phyloP scores from a whole-genome alignment of 2,888 invertebrate species.

The Drosophila atripex region DNA sequence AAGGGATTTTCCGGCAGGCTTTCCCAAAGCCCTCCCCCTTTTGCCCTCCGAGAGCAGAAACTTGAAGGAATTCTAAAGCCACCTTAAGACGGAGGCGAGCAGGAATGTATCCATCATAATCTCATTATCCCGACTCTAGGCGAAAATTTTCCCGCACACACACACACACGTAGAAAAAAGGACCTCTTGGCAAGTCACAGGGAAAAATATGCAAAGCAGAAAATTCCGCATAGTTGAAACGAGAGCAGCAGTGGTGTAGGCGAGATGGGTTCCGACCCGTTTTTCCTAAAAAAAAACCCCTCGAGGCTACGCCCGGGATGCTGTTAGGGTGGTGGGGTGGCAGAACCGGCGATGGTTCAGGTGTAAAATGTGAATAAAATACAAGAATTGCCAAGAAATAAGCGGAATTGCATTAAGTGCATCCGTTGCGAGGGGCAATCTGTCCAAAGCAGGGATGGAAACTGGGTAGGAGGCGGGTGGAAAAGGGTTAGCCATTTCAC shows the following conservation, averaged over 20 bases:
- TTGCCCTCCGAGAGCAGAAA: neutral
- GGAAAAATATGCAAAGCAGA: slow-evolving; percentile 61
- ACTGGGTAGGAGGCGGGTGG: no score
- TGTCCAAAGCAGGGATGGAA: neutral
- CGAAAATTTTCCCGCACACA: slow-evolving; percentile 21
- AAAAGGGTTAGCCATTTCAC: slow-evolving; percentile 23
- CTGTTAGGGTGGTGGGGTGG: neutral
- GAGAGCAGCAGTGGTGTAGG: slow-evolving; percentile 11
- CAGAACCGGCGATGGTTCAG: slow-evolving; percentile 17
- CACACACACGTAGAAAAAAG: slow-evolving; percentile 1
- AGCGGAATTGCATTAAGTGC: slow-evolving; percentile 64
- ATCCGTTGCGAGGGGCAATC: slow-evolving; percentile 23
- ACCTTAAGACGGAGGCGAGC: slow-evolving; percentile 36
- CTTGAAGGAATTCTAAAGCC: slow-evolving; percentile 21
- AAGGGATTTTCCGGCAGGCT: slow-evolving; percentile 36
- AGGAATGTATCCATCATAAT: slow-evolving; percentile 45
- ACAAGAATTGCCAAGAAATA: slow-evolving; percentile 41
- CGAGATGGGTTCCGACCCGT: slow-evolving; percentile 16
- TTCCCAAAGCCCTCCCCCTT: slow-evolving; percentile 19
- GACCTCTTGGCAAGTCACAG: slow-evolving; percentile 12
- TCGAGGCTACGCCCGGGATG: slow-evolving; percentile 5
- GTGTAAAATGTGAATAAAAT: slow-evolving; percentile 35
- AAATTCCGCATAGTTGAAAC: slow-evolving; percentile 44
- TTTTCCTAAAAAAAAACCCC: slow-evolving; percentile 13
- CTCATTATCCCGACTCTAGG: slow-evolving; percentile 41